Conservation (phyloP, 2,888 invertebrate species). For the Ephialtes manifestator region DNA sequence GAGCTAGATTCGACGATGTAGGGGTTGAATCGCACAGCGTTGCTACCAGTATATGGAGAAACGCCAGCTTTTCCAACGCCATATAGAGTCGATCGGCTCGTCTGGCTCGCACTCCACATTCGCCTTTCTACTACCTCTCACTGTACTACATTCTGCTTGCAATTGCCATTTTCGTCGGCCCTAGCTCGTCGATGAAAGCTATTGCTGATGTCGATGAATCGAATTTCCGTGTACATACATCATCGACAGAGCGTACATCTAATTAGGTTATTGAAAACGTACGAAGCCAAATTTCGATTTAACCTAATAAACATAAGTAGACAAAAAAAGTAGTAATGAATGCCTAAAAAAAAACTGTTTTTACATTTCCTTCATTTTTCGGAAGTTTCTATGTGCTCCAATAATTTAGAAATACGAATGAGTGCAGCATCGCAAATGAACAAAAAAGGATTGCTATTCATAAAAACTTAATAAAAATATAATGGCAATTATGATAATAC, state of each 20-base stretch:
- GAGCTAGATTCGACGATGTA: slow-evolving; percentile 28
- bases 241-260: slow-evolving; percentile 23
- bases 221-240: slow-evolving; percentile 11
- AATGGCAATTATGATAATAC: neutral
- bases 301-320: neutral
- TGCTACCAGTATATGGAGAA: slow-evolving; percentile 34
- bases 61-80: slow-evolving; percentile 43
- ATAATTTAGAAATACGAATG: neutral
- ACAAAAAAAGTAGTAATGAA: neutral
- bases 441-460: neutral
- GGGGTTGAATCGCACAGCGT: slow-evolving; percentile 14
- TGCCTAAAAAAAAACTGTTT: slow-evolving; percentile 1
- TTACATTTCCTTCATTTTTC: neutral
- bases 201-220: slow-evolving; percentile 39
- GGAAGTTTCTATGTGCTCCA: neutral
- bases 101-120: slow-evolving; percentile 29
- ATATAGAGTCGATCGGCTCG: slow-evolving; percentile 30
- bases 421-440: neutral
- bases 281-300: neutral
- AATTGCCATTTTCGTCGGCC: slow-evolving; percentile 34
- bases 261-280: slow-evolving; percentile 25
- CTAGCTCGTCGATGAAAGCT: slow-evolving; percentile 17
- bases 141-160: slow-evolving; percentile 11
- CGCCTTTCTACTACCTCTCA: slow-evolving; percentile 16
- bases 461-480: neutral